Base-by-base conservation (phyloP, 2,113 vertebrate species). In the Lycocorax pyrrhopterus region DNA sequence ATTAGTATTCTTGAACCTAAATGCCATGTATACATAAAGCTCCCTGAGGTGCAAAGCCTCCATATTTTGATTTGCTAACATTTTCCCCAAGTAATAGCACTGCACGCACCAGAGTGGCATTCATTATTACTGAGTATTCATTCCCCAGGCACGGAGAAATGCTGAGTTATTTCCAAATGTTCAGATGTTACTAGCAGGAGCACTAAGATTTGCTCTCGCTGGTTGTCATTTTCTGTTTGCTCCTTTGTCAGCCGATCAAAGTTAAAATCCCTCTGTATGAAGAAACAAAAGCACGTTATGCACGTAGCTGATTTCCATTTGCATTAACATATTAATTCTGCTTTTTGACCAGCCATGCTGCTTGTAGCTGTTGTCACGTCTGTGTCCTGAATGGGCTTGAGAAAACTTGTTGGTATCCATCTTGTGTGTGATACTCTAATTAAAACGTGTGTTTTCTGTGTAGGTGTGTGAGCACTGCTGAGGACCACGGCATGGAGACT, bases 401-500 rank as follows among this genome's bases (percentile, higher is more conserved):
- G 43, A 68, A 59, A 69, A 51, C n/a, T 43, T 51, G n/a, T 26
- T 84, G 69, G 6, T 88, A 18, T 3, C 51, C 26, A 3, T 63
- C 1, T 0, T 58, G 52, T 66, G 35, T 43, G 37, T 27, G 47
- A 39, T 27, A 5, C 1, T 87, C 13, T 52, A 23, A 85, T 56
- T 39, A 64, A 84, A 71, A 37, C 35, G 21, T 74, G 47, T 91
- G 37, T 93, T 94, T 53, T 84, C 60, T 76, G 37, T 55, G 32
- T 80, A 99, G 99, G 97, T 99, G 99, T 98, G 97, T 99, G 87
- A 98, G 96, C 85, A 94, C 90, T 55, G 95, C 97, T 53, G 89
- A 94, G 19, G 96, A 96, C 37, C 97, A 87, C 0, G 96, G 97
- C 52, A 93, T 95, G 21, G 96, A 96, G 81, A 55, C 90, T 32